Conservation (phyloP, 2,797 vertebrate species). For the Hirundo rustica region DNA sequence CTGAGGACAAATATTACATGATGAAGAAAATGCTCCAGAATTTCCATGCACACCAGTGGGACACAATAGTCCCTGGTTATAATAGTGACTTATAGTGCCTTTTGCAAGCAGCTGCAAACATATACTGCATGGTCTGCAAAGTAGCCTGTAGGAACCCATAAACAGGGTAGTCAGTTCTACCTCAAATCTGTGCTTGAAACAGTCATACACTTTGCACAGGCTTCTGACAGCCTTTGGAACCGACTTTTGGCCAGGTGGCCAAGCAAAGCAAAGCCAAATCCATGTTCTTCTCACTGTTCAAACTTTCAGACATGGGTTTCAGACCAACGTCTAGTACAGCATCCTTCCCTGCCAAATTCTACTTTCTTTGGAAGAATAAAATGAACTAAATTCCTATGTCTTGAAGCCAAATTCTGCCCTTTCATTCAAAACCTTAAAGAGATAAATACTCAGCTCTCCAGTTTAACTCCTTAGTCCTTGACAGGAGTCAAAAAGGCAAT, state of each 20-base stretch:
- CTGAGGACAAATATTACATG: neutral
- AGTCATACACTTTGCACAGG: accelerated
- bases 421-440: neutral
- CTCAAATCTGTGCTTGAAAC: neutral
- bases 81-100: neutral
- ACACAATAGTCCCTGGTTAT: neutral
- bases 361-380: neutral
- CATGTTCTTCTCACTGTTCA: neutral
- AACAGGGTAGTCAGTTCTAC: neutral
- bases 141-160: neutral
- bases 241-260: neutral
- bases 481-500: neutral
- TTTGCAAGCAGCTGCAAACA: neutral
- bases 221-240: neutral
- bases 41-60: neutral
- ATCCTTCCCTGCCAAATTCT: neutral
- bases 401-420: neutral
- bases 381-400: neutral
- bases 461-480: neutral
- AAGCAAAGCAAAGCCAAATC: neutral
- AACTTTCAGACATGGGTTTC: neutral
- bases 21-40: neutral
- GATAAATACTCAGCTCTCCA: neutral
- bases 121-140: neutral
- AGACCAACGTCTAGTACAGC: neutral